Evolutionary conservation across 2,888 invertebrate species (phyloP).

Genomic region (Carpatolechia fugitivella): DNA sequence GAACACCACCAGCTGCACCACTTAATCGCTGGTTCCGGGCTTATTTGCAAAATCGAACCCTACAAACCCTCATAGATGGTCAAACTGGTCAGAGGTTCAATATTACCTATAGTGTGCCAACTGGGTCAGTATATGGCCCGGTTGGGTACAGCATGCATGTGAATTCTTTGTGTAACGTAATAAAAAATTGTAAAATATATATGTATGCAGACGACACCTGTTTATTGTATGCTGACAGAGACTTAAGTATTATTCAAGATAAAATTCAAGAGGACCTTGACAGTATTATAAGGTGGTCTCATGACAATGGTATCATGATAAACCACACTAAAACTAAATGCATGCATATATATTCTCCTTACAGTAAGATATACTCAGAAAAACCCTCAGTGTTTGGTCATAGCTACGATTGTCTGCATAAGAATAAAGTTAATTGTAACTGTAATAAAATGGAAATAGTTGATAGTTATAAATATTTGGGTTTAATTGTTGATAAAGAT

Average conservation of each 20-base stretch:
- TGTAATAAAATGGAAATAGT: neutral
- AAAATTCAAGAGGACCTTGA: slow-evolving; percentile 18
- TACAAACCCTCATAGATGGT: neutral
- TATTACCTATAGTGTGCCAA: slow-evolving; percentile 20
- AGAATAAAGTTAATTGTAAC: neutral
- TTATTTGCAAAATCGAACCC: slow-evolving; percentile 14
- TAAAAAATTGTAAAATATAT: slow-evolving; percentile 11
- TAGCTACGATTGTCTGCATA: neutral
- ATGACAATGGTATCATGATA: slow-evolving; percentile 20
- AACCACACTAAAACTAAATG: slow-evolving; percentile 18
- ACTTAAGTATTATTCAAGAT: slow-evolving; percentile 8
- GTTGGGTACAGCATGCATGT: slow-evolving; percentile 25
- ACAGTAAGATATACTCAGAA: no score
- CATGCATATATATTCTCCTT: slow-evolving; percentile 13
- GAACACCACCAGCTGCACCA: slow-evolving; percentile 16
- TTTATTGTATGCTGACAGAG: slow-evolving; percentile 14
- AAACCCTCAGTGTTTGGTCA: no score
- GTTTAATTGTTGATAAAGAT: neutral
- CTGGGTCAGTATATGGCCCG: slow-evolving; percentile 25
- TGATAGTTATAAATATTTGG: neutral
- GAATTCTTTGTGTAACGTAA: slow-evolving; percentile 16
- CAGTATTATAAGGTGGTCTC: slow-evolving; percentile 18
- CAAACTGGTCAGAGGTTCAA: neutral
- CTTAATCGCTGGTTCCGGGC: slow-evolving; percentile 15
- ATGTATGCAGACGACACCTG: slow-evolving; percentile 24